Evolutionary conservation across 2,113 vertebrate species (phyloP).

Genomic region (Pygoscelis adeliae): DNA sequence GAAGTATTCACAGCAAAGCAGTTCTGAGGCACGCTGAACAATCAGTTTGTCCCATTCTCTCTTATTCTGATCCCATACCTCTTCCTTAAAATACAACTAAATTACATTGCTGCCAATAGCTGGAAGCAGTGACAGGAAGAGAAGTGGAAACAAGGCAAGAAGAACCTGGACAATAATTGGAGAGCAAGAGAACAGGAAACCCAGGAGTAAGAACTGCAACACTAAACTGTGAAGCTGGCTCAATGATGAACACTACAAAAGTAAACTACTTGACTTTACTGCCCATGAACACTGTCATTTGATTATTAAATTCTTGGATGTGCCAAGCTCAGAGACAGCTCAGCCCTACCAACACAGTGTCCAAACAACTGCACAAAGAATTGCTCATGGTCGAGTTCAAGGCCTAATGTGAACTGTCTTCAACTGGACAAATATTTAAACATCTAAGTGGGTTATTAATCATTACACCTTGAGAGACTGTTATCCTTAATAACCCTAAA

Average conservation of each 20-base stretch:
- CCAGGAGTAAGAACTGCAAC: neutral
- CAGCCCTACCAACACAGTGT: neutral
- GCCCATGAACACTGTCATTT: neutral
- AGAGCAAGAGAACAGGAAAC: neutral
- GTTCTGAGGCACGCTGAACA: neutral
- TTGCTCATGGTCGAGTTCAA: neutral
- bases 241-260: neutral
- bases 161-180: neutral
- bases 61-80: neutral
- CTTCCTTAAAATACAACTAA: neutral
- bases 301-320: neutral
- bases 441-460: neutral
- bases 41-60: neutral
- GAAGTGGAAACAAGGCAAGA: neutral
- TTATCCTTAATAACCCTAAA: neutral
- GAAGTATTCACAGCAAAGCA: neutral
- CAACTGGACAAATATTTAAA: conserved; percentile 14
- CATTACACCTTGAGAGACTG: neutral
- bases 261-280: neutral
- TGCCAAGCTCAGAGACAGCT: neutral
- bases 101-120: neutral
- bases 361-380: neutral
- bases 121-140: neutral
- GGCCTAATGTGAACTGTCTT: neutral
- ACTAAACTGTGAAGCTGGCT: neutral